A percentile compares a stretch with the other conserved stretches of the same genome.
Conservation (phyloP, 2,113 vertebrate species). For the Diadophis punctatus region DNA sequence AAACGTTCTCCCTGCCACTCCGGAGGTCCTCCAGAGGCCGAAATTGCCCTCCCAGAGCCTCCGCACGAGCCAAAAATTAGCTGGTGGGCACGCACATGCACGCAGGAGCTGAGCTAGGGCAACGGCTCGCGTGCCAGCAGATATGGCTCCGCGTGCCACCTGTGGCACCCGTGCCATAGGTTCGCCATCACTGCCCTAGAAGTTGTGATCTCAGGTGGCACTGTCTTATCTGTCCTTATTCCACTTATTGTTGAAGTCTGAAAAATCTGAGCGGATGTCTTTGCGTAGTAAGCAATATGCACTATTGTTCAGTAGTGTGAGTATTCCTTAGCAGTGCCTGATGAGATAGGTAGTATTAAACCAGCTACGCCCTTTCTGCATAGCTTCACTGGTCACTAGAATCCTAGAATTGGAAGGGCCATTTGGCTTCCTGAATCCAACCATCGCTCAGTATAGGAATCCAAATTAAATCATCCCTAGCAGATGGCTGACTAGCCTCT, state of each 20-base stretch:
- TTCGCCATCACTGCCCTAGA: no score
- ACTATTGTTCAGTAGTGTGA: background rate
- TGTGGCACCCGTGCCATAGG: no score
- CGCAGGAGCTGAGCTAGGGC: no score
- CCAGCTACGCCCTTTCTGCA: background rate
- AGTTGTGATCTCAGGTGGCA: background rate
- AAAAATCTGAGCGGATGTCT: background rate
- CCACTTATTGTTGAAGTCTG: background rate
- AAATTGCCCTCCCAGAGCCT: no score
- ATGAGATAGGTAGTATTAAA: background rate
- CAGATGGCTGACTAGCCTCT: background rate
- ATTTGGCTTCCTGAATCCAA: background rate
- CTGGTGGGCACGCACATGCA: no score
- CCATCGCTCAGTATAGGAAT: background rate
- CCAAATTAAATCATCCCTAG: background rate
- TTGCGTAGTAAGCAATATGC: background rate
- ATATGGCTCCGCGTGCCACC: no score
- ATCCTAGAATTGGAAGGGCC: background rate
- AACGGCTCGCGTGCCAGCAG: no score
- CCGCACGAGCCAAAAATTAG: no score
- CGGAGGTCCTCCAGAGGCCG: no score
- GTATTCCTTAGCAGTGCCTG: background rate
- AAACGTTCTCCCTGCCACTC: no score
- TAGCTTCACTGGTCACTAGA: background rate
- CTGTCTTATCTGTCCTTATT: background rate